These are phyloP conservation scores for Coronaproctus castanopsis DNA, from an alignment of 2,888 invertebrate species.

Conservation along the genomic window DNA sequence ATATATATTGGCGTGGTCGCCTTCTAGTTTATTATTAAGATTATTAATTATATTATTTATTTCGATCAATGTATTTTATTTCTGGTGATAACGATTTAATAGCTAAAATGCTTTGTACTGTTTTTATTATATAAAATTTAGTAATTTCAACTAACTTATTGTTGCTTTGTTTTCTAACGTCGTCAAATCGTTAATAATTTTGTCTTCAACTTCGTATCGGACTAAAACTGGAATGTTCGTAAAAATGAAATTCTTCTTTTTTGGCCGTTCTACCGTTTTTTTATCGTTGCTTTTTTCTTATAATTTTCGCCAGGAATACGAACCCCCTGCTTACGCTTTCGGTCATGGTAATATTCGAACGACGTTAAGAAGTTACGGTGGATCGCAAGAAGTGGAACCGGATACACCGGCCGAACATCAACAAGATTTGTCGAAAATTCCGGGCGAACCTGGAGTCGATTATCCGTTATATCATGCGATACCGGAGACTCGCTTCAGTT, in stretches of 20 bases:
- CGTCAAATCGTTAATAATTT: too few species aligned
- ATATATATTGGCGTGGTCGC: too few species aligned
- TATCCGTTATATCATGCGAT: slow-evolving; percentile 58
- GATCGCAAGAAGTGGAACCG: neutral
- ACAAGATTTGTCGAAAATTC: slow-evolving; percentile 60
- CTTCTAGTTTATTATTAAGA: too few species aligned
- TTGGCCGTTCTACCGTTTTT: neutral
- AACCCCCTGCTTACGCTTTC: neutral
- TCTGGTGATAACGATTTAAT: too few species aligned
- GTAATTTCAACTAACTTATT: too few species aligned
- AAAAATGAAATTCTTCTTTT: neutral
- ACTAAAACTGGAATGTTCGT: too few species aligned
- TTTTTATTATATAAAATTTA: too few species aligned
- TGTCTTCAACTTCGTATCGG: too few species aligned
- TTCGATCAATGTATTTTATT: too few species aligned
- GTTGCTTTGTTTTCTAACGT: too few species aligned
- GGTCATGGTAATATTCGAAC: neutral
- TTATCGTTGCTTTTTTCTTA: neutral
- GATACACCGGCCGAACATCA: slow-evolving; percentile 31
- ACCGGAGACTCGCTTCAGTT: slow-evolving; percentile 59
- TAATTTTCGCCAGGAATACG: neutral
- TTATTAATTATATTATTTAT: too few species aligned
- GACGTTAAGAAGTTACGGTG: neutral
- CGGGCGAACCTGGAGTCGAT: slow-evolving; percentile 55
- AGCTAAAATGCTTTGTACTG: too few species aligned